Percentiles rank a stretch among this genome's conserved stretches.
Evolutionary conservation across 1,140 invertebrate species (phyloP).

Genomic region (Zaprionus inermis): DNA sequence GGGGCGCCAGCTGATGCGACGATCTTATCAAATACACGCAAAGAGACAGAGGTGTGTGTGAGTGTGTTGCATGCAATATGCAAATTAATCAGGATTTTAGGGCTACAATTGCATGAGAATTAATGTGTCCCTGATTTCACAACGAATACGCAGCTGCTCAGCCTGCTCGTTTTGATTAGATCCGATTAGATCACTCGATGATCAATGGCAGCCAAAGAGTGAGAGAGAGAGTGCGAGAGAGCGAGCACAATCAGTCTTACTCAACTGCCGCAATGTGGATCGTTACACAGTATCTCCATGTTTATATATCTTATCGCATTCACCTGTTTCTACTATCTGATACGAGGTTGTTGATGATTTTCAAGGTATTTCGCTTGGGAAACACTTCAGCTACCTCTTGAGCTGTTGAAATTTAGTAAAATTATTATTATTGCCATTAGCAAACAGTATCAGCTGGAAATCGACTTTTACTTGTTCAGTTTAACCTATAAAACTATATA

Average conservation of each 20-base stretch:
- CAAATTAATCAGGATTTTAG: conserved; percentile 70
- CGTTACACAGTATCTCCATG: background rate
- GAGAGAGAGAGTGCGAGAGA: background rate
- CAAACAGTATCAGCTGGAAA: background rate
- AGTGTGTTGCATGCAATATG: conserved; percentile 62
- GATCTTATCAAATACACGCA: conserved; percentile 61
- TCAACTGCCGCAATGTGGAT: too few relatives aligned
- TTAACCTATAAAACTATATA: background rate
- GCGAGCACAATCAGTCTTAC: background rate
- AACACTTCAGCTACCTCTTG: background rate
- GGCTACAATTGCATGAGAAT: conserved; percentile 46
- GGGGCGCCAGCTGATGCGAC: conserved; percentile 62
- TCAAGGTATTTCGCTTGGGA: conserved; percentile 1
- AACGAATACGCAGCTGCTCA: conserved; percentile 18
- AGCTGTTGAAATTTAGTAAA: background rate
- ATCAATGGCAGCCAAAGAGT: background rate
- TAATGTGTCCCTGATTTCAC: conserved; percentile 59
- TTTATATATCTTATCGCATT: background rate
- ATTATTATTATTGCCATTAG: background rate
- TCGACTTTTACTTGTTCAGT: background rate
- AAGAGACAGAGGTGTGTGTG: conserved; percentile 7
- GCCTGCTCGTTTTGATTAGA: conserved; percentile 38
- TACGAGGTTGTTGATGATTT: background rate
- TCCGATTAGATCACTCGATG: conserved; percentile 13
- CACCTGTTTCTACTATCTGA: conserved; percentile 1